Evolutionary conservation across 1,140 invertebrate genomes (phyloP), one percentile per base, ranked within the genome.

Genomic region (Aradophagus sp.): DNA sequence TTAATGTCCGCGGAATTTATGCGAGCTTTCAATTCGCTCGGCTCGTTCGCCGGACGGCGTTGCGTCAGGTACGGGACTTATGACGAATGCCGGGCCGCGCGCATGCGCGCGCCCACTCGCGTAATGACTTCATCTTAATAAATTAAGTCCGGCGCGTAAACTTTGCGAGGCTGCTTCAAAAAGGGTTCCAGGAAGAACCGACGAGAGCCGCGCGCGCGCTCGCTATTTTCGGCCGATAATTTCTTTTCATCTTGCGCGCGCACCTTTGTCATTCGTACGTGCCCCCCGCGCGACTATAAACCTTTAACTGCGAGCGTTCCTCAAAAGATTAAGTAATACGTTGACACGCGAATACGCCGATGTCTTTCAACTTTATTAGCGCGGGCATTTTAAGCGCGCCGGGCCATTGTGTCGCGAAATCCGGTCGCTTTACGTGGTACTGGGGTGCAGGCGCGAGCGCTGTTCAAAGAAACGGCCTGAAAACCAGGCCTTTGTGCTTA

Each of bases 101-200:
- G 12, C 62, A 59, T 65, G 62, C 44, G 16, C 41, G 19, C 66
- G 67, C 65, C 52, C 48, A 26, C 50, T 42, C 36, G 42, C 74
- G 63, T 77, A 82, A 81, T 79, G 72, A 79, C 77, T 81, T 77
- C 77, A 79, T 82, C 81, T 82, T 81, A 80, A 84, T 84, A 81
- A 81, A 82, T 84, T 82, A 83, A 74, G 66, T 67, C 53, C 61
- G 32, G 58, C 47, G 71, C 32, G 75, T 77, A 79, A 82, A 80
- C 76, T 58, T 68, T 17, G 73, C 72, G 62, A 70, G 42, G 70
- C 71, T 31, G 69, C 78, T 78, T 82, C 81, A 82, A 81, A 83
- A 83, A 83, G 10, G 79, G 50, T 84, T 83, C 83, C 53, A 50
- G 61, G 83, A 84, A 84, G 65, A 70, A n/a, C n/a, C n/a, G 16